phyloP scores from a whole-genome alignment of 2,113 vertebrate genomes.

The Sceloporus undulatus region DNA sequence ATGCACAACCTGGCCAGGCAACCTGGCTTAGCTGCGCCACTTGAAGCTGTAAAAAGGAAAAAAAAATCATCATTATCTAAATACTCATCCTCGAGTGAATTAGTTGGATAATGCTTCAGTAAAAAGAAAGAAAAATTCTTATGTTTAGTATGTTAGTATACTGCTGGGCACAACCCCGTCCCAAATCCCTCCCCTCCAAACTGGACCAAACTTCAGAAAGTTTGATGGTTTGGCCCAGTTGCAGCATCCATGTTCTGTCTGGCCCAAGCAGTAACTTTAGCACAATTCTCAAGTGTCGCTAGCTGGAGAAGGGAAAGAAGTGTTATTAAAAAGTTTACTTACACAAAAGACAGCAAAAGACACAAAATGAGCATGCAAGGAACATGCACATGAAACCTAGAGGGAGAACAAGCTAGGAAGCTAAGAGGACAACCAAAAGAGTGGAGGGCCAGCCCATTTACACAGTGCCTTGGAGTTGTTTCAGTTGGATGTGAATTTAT shows the following conservation, averaged over 20 bases:
- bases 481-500: background rate
- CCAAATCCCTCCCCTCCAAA: background rate
- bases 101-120: constrained; percentile 70
- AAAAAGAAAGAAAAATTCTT: constrained; percentile 50
- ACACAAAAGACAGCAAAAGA: background rate
- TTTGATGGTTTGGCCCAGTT: background rate
- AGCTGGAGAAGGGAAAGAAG: constrained; percentile 75
- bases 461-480: constrained; percentile 24
- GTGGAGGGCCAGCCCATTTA: constrained; percentile 50
- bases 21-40: background rate
- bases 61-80: constrained; percentile 60
- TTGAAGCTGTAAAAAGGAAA: constrained; percentile 53
- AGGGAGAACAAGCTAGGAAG: constrained; percentile 29
- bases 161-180: background rate
- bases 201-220: background rate
- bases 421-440: background rate
- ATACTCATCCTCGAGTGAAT: constrained; percentile 65
- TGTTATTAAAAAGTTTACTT: constrained; percentile 47
- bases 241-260: constrained; percentile 68
- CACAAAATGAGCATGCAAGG: constrained; percentile 68
- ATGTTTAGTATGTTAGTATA: background rate
- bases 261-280: constrained; percentile 73
- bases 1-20: background rate
- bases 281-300: constrained; percentile 70
- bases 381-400: constrained; percentile 68